A percentile compares a stretch with the other conserved stretches of the same genome.
Conservation (phyloP, 2,888 invertebrate species). For the Ptilodon capucinus region DNA sequence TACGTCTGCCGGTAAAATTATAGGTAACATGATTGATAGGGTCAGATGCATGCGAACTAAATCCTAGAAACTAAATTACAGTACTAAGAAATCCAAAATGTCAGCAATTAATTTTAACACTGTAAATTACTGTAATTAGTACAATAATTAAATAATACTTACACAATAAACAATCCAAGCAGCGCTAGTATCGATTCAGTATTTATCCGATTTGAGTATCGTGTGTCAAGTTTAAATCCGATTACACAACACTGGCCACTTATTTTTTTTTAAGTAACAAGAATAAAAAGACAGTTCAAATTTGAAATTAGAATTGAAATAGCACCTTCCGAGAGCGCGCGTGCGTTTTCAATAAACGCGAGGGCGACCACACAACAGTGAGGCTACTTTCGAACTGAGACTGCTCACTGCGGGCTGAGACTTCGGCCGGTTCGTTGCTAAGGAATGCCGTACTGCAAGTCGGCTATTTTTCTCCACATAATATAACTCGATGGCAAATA, state of each 20-base stretch:
- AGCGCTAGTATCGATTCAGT: constrained; percentile 29
- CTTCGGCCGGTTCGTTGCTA: constrained; percentile 29
- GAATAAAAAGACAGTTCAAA: constrained; percentile 24
- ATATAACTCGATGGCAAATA: constrained; percentile 53
- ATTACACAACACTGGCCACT: constrained; percentile 68
- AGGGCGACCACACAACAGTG: constrained; percentile 62
- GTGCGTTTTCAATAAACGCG: constrained; percentile 39
- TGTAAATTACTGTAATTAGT: constrained; percentile 33
- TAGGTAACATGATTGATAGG: constrained; percentile 12
- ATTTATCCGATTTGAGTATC: constrained; percentile 45
- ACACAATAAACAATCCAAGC: constrained; percentile 68
- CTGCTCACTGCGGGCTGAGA: constrained; percentile 15
- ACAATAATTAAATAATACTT: constrained; percentile 41
- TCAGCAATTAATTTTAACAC: constrained; percentile 21
- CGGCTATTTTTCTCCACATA: constrained; percentile 61
- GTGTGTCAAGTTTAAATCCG: constrained; percentile 51
- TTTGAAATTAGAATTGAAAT: constrained; percentile 49
- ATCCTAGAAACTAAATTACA: constrained; percentile 25
- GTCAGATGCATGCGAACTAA: constrained; percentile 27
- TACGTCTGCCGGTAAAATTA: not conserved
- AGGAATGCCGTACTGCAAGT: constrained; percentile 73
- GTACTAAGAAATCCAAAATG: constrained; percentile 30
- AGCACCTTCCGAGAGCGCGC: constrained; percentile 53
- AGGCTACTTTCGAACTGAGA: constrained; percentile 76
- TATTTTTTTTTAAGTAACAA: constrained; percentile 24